phyloP scores from a whole-genome alignment of 2,888 invertebrate genomes.

The Tenthredo amoena region DNA sequence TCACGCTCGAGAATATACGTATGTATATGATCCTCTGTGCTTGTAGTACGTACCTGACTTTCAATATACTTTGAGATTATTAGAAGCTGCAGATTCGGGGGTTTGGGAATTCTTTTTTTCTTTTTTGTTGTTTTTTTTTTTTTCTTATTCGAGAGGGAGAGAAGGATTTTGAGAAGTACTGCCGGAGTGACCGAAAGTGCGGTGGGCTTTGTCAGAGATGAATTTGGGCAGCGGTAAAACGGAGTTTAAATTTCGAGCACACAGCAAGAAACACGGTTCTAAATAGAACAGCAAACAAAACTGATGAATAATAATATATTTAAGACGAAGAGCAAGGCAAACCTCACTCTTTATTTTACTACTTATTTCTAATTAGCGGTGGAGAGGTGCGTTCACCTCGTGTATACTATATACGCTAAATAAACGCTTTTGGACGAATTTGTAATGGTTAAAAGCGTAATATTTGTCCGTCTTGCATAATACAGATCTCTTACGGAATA shows the following conservation, averaged over 20 bases:
- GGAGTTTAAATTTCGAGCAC: constrained; percentile 31
- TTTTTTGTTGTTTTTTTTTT: background rate
- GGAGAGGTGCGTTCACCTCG: constrained; percentile 49
- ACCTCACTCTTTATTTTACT: constrained; percentile 60
- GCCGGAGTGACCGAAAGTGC: background rate
- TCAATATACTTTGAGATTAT: background rate
- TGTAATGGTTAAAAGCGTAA: constrained; percentile 48
- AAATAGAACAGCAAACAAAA: constrained; percentile 34
- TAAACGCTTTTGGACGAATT: constrained; percentile 44
- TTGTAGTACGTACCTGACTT: background rate
- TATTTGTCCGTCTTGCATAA: constrained; percentile 48
- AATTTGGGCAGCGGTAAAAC: constrained; percentile 22
- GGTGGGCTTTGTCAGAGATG: constrained; percentile 17
- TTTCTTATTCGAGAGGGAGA: no score
- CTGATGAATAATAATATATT: constrained; percentile 54
- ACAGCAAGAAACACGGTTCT: constrained; percentile 25
- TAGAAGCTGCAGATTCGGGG: background rate
- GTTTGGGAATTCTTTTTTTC: background rate
- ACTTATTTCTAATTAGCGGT: constrained; percentile 61
- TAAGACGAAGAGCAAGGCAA: constrained; percentile 34
- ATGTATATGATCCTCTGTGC: no score
- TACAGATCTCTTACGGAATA: constrained; percentile 38
- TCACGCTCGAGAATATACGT: background rate
- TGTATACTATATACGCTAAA: constrained; percentile 21
- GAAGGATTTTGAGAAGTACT: no score